Evolutionary conservation across 2,888 invertebrate genomes (phyloP).

Genomic region (Tachina fera): DNA sequence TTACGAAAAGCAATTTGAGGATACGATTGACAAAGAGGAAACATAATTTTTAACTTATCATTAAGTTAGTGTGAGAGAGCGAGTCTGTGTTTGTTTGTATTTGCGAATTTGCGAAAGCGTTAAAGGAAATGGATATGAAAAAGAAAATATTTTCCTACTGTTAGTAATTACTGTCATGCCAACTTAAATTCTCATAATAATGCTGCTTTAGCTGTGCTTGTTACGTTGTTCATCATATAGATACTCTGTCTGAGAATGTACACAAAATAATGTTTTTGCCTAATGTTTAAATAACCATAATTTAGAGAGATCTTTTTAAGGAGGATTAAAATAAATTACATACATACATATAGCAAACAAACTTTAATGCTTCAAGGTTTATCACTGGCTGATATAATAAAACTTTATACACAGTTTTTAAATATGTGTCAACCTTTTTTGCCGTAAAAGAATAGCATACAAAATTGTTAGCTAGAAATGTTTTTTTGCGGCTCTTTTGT

Average conservation of each 20-base stretch:
- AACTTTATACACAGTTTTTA: too few species aligned
- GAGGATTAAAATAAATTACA: constrained; percentile 19
- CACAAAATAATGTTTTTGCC: constrained; percentile 10
- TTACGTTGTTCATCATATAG: constrained; percentile 41
- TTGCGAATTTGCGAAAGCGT: constrained; percentile 21
- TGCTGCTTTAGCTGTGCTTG: constrained; percentile 43
- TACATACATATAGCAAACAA: neutral
- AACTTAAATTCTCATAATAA: constrained; percentile 61
- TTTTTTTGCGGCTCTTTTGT: too few species aligned
- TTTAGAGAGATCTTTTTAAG: constrained; percentile 12
- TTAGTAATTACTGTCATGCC: constrained; percentile 63
- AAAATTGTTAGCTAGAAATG: too few species aligned
- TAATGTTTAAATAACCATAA: constrained; percentile 49
- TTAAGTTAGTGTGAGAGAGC: neutral
- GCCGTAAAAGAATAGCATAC: too few species aligned
- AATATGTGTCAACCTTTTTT: too few species aligned
- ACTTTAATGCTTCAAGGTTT: constrained; percentile 24
- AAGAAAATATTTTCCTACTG: constrained; percentile 59
- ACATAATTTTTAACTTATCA: constrained; percentile 45
- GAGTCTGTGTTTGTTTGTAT: constrained; percentile 2
- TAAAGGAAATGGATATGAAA: constrained; percentile 44
- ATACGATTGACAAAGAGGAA: neutral
- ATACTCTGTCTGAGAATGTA: constrained; percentile 12
- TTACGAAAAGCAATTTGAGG: too few species aligned
- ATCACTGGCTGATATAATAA: neutral